Evolutionary conservation across 2,797 vertebrate genomes (phyloP).

Genomic region (Peromyscus eremicus): DNA sequence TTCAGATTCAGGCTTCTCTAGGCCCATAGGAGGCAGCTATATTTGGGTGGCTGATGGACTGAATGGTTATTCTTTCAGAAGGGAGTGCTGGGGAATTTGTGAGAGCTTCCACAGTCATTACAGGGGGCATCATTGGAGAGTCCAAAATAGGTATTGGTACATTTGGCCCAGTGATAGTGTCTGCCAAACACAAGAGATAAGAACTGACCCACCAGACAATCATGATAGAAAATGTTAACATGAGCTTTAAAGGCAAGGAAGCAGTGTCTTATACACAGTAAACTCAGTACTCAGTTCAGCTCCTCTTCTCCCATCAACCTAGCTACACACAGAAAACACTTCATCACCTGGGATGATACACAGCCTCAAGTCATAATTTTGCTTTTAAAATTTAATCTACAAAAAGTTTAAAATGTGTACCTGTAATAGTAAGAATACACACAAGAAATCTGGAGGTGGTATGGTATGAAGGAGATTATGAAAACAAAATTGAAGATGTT

Average conservation of each 20-base stretch:
- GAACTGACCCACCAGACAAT: background rate
- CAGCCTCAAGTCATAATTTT: background rate
- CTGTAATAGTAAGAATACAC: background rate
- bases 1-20: slow-evolving; percentile 89
- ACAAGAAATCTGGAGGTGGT: background rate
- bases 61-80: slow-evolving; percentile 79
- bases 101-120: slow-evolving; percentile 67
- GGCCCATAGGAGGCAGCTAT: slow-evolving; percentile 84
- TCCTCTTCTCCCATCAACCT: background rate
- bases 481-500: background rate
- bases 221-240: background rate
- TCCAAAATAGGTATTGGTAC: slow-evolving; percentile 60
- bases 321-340: background rate
- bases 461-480: background rate
- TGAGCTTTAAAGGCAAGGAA: slow-evolving; percentile 33
- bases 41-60: slow-evolving; percentile 77
- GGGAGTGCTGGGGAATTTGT: slow-evolving; percentile 67
- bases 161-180: slow-evolving; percentile 52
- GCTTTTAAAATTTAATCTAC: slow-evolving; percentile 1
- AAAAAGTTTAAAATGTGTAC: background rate
- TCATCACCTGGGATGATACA: background rate
- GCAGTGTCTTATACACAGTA: background rate
- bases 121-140: slow-evolving; percentile 69
- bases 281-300: background rate
- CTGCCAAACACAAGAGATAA: slow-evolving; percentile 70